Conservation (phyloP, 1,140 invertebrate species). For the Drosophila lacertosa region DNA sequence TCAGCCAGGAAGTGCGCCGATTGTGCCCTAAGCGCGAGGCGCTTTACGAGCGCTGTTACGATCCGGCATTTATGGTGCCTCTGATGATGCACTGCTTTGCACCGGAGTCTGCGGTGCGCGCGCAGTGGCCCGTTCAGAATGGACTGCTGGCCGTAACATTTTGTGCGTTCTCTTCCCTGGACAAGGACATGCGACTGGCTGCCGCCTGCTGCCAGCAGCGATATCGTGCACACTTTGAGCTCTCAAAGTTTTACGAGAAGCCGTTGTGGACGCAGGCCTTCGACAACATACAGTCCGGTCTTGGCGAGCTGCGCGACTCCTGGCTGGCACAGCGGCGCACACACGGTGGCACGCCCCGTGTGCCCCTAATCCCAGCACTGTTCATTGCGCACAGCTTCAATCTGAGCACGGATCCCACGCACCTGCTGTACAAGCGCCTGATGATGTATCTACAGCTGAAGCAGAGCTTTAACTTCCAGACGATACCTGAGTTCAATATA, state of each 20-base stretch:
- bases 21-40: slow-evolving; percentile 68
- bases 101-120: slow-evolving; percentile 86
- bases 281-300: slow-evolving; percentile 85
- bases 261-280: slow-evolving; percentile 82
- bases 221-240: slow-evolving; percentile 85
- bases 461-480: slow-evolving; percentile 87
- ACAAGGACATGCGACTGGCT: slow-evolving; percentile 85
- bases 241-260: slow-evolving; percentile 84
- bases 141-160: slow-evolving; percentile 87
- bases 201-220: slow-evolving; percentile 87
- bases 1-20: slow-evolving; percentile 50
- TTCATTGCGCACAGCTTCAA: slow-evolving; percentile 88
- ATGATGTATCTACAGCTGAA: slow-evolving; percentile 88
- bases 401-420: slow-evolving; percentile 86
- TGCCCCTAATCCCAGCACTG: slow-evolving; percentile 86
- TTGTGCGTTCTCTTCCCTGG: slow-evolving; percentile 86
- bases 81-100: slow-evolving; percentile 86
- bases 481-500: slow-evolving; percentile 89
- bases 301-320: slow-evolving; percentile 70
- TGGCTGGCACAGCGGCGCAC: slow-evolving; percentile 74
- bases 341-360: slow-evolving; percentile 84
- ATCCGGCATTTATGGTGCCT: slow-evolving; percentile 89
- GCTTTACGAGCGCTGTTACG: slow-evolving; percentile 85
- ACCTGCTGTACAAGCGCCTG: slow-evolving; percentile 87
- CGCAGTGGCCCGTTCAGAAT: slow-evolving; percentile 87